Percentiles rank a stretch among this genome's conserved stretches.
phyloP scores from a whole-genome alignment of 1,140 invertebrate species.

The Arctopsyche grandis region DNA sequence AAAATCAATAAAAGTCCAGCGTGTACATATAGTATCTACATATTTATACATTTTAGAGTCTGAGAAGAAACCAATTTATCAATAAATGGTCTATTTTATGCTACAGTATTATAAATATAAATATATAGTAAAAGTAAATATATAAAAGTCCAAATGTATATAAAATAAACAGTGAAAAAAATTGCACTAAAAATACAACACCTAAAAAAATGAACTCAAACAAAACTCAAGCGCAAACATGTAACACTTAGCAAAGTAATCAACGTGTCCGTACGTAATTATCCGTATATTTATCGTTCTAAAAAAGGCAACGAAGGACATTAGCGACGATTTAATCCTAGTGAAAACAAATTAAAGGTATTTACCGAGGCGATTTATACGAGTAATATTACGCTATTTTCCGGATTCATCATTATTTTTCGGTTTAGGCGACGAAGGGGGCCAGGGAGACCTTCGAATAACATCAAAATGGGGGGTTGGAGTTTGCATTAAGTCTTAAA shows the following conservation, averaged over 20 bases:
- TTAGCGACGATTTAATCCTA: conserved; percentile 1
- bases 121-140: too few relatives aligned
- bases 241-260: too few relatives aligned
- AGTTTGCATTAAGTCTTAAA: conserved; percentile 45
- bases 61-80: too few relatives aligned
- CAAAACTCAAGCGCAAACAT: background rate
- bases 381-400: background rate
- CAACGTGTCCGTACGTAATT: background rate
- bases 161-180: background rate
- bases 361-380: too few relatives aligned
- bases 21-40: too few relatives aligned
- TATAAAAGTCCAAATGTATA: too few relatives aligned
- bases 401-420: conserved; percentile 1
- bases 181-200: background rate
- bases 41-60: too few relatives aligned
- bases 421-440: conserved; percentile 3
- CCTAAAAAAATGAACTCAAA: background rate
- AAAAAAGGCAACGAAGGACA: background rate
- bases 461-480: background rate
- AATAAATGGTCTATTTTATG: too few relatives aligned
- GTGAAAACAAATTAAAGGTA: conserved; percentile 1
- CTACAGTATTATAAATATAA: too few relatives aligned
- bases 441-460: conserved; percentile 14
- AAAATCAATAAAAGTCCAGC: too few relatives aligned
- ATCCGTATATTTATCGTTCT: background rate